Conservation (phyloP, 2,113 vertebrate genomes). For the Lipophrys pholis region DNA sequence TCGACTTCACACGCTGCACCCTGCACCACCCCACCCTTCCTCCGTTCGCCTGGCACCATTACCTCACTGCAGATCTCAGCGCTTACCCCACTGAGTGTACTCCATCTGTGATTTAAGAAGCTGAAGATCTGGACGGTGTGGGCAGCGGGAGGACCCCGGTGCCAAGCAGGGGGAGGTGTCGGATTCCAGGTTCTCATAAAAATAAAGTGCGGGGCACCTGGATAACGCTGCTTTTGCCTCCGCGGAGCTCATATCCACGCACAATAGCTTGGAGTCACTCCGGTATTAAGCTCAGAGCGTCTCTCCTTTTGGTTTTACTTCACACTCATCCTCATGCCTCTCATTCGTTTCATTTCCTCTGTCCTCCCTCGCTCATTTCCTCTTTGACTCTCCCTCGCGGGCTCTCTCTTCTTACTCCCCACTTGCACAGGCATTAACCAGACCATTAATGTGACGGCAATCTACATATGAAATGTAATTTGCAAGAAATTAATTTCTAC, state of each 20-base stretch:
- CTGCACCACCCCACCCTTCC: conserved; percentile 15
- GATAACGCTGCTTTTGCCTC: conserved; percentile 5
- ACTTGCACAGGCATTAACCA: conserved; percentile 75
- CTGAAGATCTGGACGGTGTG: conserved; percentile 45
- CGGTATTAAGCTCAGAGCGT: not conserved
- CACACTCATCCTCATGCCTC: not conserved
- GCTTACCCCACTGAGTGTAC: conserved; percentile 55
- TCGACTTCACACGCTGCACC: conserved; percentile 26
- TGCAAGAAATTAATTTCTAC: conserved; percentile 82
- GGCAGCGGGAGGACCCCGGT: conserved; percentile 36
- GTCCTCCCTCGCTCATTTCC: conserved; percentile 7
- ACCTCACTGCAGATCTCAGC: conserved; percentile 63
- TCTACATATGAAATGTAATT: conserved; percentile 85
- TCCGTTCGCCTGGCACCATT: conserved; percentile 60
- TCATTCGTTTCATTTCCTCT: conserved; percentile 1
- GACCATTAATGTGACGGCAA: conserved; percentile 79
- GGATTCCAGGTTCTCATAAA: conserved; percentile 38
- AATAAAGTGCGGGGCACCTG: conserved; percentile 38
- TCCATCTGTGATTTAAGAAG: conserved; percentile 72
- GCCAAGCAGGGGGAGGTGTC: conserved; percentile 13
- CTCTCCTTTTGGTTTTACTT: not conserved
- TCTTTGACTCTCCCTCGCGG: conserved; percentile 25
- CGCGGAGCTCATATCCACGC: conserved; percentile 23
- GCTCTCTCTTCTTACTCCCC: conserved; percentile 62
- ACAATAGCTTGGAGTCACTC: conserved; percentile 29